Percentiles rank a stretch among this genome's conserved stretches.
Evolutionary conservation across 2,888 invertebrate genomes (phyloP).

Genomic region (Panopea generosa): DNA sequence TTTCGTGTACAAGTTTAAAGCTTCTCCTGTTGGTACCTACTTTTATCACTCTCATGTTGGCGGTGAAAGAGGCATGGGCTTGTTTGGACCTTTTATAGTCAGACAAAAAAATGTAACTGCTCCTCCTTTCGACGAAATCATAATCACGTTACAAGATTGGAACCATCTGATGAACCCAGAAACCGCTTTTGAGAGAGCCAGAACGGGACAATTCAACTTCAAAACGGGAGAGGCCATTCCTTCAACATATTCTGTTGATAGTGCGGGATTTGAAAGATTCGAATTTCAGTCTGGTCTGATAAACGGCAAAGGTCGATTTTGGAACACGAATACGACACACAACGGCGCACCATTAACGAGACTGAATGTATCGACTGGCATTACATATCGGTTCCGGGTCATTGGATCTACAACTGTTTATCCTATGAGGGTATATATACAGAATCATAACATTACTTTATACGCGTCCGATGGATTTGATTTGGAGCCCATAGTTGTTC

Average conservation of each 20-base stretch:
- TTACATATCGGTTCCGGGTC: conserved; percentile 25
- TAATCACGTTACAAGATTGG: conserved; percentile 69
- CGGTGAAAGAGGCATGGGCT: conserved; percentile 67
- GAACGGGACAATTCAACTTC: conserved; percentile 57
- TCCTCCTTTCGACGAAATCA: conserved; percentile 25
- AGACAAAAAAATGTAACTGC: background rate
- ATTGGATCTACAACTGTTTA: conserved; percentile 40
- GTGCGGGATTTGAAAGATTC: conserved; percentile 42
- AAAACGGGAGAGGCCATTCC: conserved; percentile 23
- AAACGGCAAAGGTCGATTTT: conserved; percentile 73
- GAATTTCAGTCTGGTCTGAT: conserved; percentile 64
- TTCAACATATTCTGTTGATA: conserved; percentile 46
- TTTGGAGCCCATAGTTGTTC: conserved; percentile 47
- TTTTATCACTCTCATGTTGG: conserved; percentile 73
- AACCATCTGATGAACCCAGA: conserved; percentile 70
- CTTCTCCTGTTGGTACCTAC: conserved; percentile 62
- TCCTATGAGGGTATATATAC: conserved; percentile 36
- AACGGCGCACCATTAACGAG: conserved; percentile 60
- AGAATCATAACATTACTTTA: conserved; percentile 30
- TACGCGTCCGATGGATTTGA: conserved; percentile 65
- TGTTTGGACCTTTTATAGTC: conserved; percentile 69
- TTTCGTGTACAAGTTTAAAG: conserved; percentile 70
- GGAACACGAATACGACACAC: conserved; percentile 39
- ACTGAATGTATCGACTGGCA: conserved; percentile 50
- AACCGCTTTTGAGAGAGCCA: conserved; percentile 49